phyloP scores from a whole-genome alignment of 2,797 vertebrate species.

The Pipistrellus nathusii region DNA sequence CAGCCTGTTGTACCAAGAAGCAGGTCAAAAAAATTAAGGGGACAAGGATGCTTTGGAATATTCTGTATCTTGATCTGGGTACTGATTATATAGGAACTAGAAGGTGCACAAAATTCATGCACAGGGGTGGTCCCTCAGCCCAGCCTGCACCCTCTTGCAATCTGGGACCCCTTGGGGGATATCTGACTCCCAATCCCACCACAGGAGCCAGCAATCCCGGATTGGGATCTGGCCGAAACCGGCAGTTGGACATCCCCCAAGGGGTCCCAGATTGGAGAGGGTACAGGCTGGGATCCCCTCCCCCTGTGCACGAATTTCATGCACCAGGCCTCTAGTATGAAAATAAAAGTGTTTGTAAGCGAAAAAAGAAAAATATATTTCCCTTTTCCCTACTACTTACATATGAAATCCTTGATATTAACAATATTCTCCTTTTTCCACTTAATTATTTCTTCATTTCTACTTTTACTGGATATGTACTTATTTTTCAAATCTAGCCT shows the following conservation, averaged over 20 bases:
- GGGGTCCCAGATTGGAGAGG: too few relatives aligned
- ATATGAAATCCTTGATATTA: background rate
- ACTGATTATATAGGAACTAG: background rate
- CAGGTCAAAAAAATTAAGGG: background rate
- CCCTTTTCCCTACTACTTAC: background rate
- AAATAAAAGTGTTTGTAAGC: background rate
- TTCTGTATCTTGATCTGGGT: background rate
- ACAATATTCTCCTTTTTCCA: background rate
- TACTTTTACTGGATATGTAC: background rate
- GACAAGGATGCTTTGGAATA: background rate
- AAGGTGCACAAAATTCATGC: too few relatives aligned
- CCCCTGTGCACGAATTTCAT: too few relatives aligned
- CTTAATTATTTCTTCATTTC: background rate
- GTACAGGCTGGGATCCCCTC: too few relatives aligned
- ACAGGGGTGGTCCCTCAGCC: too few relatives aligned
- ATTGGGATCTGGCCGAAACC: too few relatives aligned
- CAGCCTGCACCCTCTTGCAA: too few relatives aligned
- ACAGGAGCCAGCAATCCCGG: too few relatives aligned
- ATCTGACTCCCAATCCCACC: too few relatives aligned
- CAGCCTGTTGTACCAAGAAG: background rate
- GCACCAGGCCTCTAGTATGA: background rate
- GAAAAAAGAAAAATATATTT: background rate
- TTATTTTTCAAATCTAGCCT: constrained; percentile 2
- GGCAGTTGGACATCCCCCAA: too few relatives aligned
- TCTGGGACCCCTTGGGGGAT: too few relatives aligned